Conservation (phyloP, 2,113 vertebrate species). For the Rhinolophus sinicus region DNA sequence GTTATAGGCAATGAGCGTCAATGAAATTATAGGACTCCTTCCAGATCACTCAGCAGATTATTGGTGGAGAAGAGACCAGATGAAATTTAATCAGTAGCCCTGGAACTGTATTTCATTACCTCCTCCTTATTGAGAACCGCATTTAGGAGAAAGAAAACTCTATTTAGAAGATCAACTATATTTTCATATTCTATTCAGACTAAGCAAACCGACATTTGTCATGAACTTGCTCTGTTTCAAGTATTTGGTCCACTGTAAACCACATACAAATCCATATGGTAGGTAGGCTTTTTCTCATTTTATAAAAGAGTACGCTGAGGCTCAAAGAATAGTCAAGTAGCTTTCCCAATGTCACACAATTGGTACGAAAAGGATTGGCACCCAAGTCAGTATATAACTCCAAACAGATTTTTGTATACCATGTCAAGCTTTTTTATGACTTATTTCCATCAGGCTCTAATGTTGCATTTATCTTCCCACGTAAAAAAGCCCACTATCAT, state of each 20-base stretch:
- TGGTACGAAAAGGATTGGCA: not conserved
- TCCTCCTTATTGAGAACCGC: not conserved
- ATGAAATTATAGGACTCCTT: not conserved
- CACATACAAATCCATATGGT: not conserved
- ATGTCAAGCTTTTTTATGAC: not conserved
- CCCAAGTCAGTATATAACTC: not conserved
- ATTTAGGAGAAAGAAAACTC: not conserved
- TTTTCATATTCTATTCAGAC: slow-evolving; percentile 10
- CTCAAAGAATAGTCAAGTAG: not conserved
- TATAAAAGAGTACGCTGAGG: not conserved
- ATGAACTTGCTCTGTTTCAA: not conserved
- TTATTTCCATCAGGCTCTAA: not conserved
- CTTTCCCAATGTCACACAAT: not conserved
- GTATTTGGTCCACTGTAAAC: not conserved
- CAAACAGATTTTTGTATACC: not conserved
- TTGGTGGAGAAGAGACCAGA: not conserved
- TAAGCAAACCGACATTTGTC: not conserved
- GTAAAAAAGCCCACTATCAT: not conserved
- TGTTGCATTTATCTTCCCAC: not conserved
- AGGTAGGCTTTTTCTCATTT: not conserved
- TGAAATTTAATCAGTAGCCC: not conserved
- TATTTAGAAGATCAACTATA: not conserved
- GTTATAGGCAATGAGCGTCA: not conserved
- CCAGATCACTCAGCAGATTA: not conserved
- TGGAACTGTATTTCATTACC: not conserved